phyloP scores from a whole-genome alignment of 1,140 invertebrate species.

The Atta cephalotes region DNA sequence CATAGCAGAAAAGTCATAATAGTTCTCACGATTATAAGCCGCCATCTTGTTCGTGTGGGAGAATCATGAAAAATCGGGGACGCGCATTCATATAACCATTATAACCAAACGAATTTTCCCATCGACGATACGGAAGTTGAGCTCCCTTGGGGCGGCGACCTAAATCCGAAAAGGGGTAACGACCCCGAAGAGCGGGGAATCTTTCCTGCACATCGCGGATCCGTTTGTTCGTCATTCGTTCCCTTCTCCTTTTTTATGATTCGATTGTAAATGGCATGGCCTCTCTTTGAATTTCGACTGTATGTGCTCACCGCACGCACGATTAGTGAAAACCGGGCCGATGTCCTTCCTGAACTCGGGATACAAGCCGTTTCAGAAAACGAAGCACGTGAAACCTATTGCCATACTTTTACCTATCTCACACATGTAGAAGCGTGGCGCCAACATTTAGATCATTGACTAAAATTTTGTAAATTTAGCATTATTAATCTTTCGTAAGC shows the following conservation, averaged over 20 bases:
- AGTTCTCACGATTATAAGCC: slow-evolving; percentile 51
- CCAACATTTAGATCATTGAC: not conserved
- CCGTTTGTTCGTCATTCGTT: slow-evolving; percentile 78
- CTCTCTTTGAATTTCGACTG: slow-evolving; percentile 78
- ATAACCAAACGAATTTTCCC: slow-evolving; percentile 69
- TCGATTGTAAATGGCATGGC: slow-evolving; percentile 80
- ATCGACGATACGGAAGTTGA: slow-evolving; percentile 62
- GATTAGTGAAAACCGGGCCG: slow-evolving; percentile 80
- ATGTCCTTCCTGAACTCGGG: slow-evolving; percentile 75
- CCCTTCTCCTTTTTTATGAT: slow-evolving; percentile 65
- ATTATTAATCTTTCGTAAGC: too few species aligned
- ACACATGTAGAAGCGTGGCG: slow-evolving; percentile 7
- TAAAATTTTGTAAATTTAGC: not conserved
- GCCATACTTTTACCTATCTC: slow-evolving; percentile 66
- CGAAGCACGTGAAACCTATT: slow-evolving; percentile 68
- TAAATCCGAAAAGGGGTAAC: slow-evolving; percentile 83
- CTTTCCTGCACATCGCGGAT: slow-evolving; percentile 71
- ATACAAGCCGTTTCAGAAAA: slow-evolving; percentile 70
- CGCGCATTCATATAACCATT: not conserved
- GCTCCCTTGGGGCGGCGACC: slow-evolving; percentile 76
- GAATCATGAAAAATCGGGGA: slow-evolving; percentile 39
- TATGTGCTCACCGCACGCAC: slow-evolving; percentile 15
- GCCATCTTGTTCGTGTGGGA: slow-evolving; percentile 42
- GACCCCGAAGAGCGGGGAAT: slow-evolving; percentile 80
- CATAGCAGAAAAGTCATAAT: slow-evolving; percentile 17